phyloP scores from a whole-genome alignment of 2,888 invertebrate genomes.

The Mesochorus sp. region DNA sequence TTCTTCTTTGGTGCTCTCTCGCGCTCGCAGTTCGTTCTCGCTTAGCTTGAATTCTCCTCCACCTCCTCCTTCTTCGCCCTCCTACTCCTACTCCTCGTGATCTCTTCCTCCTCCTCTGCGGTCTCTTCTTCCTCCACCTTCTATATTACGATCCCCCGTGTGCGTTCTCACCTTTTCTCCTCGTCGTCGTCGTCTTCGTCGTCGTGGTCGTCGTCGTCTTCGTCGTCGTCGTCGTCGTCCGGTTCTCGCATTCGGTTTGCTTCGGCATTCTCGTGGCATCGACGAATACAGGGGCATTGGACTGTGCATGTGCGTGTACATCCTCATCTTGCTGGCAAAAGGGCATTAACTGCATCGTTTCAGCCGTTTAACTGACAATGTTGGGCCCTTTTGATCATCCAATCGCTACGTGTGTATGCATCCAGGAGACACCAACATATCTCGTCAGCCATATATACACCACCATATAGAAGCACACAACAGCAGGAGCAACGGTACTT shows the following conservation, averaged over 20 bases:
- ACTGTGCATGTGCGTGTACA: not conserved
- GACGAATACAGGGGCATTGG: constrained; percentile 19
- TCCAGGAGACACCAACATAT: constrained; percentile 9
- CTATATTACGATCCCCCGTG: constrained; percentile 41
- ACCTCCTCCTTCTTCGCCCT: constrained; percentile 38
- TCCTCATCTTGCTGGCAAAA: not conserved
- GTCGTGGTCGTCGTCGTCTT: constrained; percentile 29
- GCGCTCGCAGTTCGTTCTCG: constrained; percentile 60
- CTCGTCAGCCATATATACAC: constrained; percentile 28
- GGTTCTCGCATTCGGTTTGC: constrained; percentile 60
- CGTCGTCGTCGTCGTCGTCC: constrained; percentile 33
- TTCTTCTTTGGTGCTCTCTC: constrained; percentile 55
- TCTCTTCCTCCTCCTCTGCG: constrained; percentile 29
- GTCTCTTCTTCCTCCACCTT: constrained; percentile 49
- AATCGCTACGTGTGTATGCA: not conserved
- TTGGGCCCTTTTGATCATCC: not conserved
- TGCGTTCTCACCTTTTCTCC: constrained; percentile 52
- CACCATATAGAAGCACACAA: constrained; percentile 38
- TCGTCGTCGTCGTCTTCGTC: not conserved
- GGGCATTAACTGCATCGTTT: not conserved
- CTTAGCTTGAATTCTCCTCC: constrained; percentile 31
- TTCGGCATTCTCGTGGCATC: constrained; percentile 67
- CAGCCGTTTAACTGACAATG: not conserved
- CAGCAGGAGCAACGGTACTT: constrained; percentile 81
- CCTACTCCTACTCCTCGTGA: constrained; percentile 32